Percentiles rank a stretch among this genome's conserved stretches.
phyloP scores from a whole-genome alignment of 2,113 vertebrate genomes.

The Parotia lawesii region DNA sequence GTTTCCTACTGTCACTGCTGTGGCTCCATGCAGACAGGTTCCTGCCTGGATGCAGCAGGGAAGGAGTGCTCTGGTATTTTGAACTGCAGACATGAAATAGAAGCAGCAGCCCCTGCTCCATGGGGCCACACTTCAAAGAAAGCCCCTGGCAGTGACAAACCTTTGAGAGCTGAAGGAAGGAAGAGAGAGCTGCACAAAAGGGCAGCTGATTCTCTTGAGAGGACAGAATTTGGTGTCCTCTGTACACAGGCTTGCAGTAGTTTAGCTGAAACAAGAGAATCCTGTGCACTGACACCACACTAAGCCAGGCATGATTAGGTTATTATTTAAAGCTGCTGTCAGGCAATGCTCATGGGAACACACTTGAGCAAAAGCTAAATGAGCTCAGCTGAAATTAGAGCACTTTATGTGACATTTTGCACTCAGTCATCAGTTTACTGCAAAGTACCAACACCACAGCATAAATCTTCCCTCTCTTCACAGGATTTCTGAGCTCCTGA shows the following conservation, averaged over 20 bases:
- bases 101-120: background rate
- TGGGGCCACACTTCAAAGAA: background rate
- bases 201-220: background rate
- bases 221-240: background rate
- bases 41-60: background rate
- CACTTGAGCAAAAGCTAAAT: constrained; percentile 41
- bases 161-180: background rate
- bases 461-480: background rate
- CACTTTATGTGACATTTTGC: constrained; percentile 16
- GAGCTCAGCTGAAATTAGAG: constrained; percentile 49
- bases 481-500: background rate
- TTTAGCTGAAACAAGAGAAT: background rate
- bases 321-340: constrained; percentile 37
- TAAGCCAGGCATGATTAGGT: background rate
- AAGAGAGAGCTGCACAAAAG: background rate
- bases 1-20: background rate
- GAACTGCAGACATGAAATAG: background rate
- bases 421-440: background rate
- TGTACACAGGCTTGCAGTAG: background rate
- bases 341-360: constrained; percentile 21
- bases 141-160: background rate
- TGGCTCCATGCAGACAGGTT: background rate
- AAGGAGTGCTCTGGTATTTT: background rate
- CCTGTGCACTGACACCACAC: background rate
- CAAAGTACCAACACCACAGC: background rate